These are phyloP conservation scores for Sarcophaga subvicina DNA, from an alignment of 2,888 invertebrate species.

Conservation along the genomic window DNA sequence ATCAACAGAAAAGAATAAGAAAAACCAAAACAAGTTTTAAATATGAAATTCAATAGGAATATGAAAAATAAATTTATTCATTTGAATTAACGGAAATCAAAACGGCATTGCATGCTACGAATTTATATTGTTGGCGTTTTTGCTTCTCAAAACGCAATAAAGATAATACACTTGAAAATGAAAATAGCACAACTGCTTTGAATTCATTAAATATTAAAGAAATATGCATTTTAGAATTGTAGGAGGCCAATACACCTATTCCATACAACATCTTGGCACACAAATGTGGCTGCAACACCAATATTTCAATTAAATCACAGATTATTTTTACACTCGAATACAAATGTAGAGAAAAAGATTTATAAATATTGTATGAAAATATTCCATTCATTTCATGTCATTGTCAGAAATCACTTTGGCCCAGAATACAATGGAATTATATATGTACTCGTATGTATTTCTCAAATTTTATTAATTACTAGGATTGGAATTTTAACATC, in stretches of 20 bases:
- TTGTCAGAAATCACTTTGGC: conserved; percentile 52
- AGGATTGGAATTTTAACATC: background rate
- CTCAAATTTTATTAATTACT: background rate
- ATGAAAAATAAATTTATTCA: conserved; percentile 50
- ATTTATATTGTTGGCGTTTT: conserved; percentile 27
- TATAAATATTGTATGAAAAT: background rate
- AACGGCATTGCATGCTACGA: conserved; percentile 46
- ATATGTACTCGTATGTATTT: background rate
- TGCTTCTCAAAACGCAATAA: conserved; percentile 14
- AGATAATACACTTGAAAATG: background rate
- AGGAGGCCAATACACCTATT: conserved; percentile 35
- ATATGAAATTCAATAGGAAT: background rate
- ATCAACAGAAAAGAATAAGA: background rate
- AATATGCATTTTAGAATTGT: conserved; percentile 15
- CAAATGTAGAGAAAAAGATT: background rate
- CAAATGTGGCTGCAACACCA: background rate
- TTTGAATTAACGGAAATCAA: conserved; percentile 62
- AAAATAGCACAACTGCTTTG: conserved; percentile 25
- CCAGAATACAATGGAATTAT: conserved; percentile 14
- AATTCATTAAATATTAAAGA: conserved; percentile 6
- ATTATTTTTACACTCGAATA: background rate
- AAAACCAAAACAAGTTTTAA: conserved; percentile 29
- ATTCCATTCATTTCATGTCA: conserved; percentile 29
- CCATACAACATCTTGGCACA: background rate
- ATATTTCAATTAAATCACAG: background rate